These are phyloP conservation scores for Drosophila longiperda DNA, from an alignment of 2,888 invertebrate species.

Conservation along the genomic window DNA sequence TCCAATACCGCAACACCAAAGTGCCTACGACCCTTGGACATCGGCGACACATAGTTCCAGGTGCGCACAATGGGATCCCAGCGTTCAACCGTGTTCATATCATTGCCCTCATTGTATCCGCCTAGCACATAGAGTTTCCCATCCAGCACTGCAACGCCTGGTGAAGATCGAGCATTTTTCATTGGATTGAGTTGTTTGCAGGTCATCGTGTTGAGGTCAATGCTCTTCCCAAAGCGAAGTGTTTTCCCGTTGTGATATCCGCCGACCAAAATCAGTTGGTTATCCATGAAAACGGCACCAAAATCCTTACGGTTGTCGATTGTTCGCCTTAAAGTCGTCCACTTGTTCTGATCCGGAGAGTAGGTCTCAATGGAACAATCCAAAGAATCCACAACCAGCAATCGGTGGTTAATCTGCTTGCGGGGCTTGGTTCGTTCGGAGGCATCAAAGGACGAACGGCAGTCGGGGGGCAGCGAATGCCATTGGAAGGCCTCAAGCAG, in stretches of 20 bases:
- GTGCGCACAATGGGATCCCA: slow-evolving; percentile 95
- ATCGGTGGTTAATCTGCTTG: slow-evolving; percentile 95
- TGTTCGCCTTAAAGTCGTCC: slow-evolving; percentile 84
- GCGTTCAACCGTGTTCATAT: slow-evolving; percentile 92
- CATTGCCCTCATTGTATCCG: slow-evolving; percentile 87
- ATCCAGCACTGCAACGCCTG: slow-evolving; percentile 91
- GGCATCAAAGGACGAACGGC: slow-evolving; percentile 89
- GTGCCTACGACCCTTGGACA: slow-evolving; percentile 93
- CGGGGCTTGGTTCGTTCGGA: slow-evolving; percentile 94
- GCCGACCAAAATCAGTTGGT: slow-evolving; percentile 94
- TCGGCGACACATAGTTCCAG: slow-evolving; percentile 96
- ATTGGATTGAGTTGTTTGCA: slow-evolving; percentile 94
- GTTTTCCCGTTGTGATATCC: too few relatives aligned
- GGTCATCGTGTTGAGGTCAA: slow-evolving; percentile 91
- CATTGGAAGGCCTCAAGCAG: slow-evolving; percentile 98
- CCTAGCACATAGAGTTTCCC: slow-evolving; percentile 96
- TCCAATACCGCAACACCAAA: slow-evolving; percentile 95
- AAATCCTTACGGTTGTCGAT: slow-evolving; percentile 91
- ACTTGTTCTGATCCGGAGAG: slow-evolving; percentile 84
- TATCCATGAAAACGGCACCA: slow-evolving; percentile 93
- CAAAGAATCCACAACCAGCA: slow-evolving; percentile 96
- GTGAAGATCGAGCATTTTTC: slow-evolving; percentile 94
- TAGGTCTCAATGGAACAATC: slow-evolving; percentile 96
- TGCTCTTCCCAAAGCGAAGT: slow-evolving; percentile 95
- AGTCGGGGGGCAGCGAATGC: slow-evolving; percentile 93